Base-by-base conservation (phyloP, 2,888 invertebrate species). In the Caenorhabditis wallacei region DNA sequence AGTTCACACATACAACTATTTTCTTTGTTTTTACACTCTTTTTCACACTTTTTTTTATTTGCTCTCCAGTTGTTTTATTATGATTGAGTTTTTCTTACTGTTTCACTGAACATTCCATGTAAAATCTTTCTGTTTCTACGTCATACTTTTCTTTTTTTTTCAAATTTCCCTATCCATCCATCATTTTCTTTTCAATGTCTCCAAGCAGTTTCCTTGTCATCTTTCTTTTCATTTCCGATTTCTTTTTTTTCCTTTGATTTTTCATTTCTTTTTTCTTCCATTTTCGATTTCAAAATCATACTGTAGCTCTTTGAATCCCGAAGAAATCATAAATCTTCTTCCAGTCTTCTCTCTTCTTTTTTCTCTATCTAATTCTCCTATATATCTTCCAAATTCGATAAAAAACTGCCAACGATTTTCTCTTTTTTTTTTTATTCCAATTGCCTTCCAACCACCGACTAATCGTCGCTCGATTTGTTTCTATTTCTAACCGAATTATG, bases 401-500 rank as follows among this genome's bases (percentile, higher is more conserved):
- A 63, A 72, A 72, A 72, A 53, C 40, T 61, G 59, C 61, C 57
- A 66, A 66, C 61, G 22, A 43, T 63, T 63, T 35, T 22, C 46
- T 20, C 16, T 22, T 35, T 40, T 2, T 11, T 5, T 5, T 30
- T 30, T 8, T 8, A 61, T 61, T 16, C 63, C 63, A 63, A 48
- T 63, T 63, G n/a, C n/a, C n/a, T n/a, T 22, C 63, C 61, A 30
- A 30, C 30, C 30, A 30, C 40, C 35, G 64, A 51, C 64, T 63
- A 63, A 63, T 63, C 63, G 63, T 63, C 63, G 18, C 26, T 20
- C 51, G 61, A 61, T 53, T 26, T 66, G 66, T 53, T 53, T 66
- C 46, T 56, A 56, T 74, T 64, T 74, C 64, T 74, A 74, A 74
- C 74, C 64, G 74, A 74, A 74, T 74, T 74, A 74, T 63, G 64